Evolutionary conservation across 2,113 vertebrate species (phyloP).

Genomic region (Tringa solitaria): DNA sequence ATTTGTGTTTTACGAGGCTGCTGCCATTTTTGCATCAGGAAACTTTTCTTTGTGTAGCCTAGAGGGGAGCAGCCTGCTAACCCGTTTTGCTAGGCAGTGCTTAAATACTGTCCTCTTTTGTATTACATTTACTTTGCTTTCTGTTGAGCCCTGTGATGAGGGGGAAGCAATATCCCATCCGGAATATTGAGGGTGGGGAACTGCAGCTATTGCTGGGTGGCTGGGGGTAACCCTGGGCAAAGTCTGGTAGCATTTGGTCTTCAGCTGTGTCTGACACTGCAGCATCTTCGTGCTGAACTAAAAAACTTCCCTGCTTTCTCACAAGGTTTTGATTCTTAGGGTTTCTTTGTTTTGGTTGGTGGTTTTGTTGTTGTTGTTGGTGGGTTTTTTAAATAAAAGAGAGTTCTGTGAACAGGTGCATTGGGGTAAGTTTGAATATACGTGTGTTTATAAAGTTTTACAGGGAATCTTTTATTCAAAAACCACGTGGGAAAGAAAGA

Average conservation of each 20-base stretch:
- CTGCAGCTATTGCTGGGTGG: neutral
- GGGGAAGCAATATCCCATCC: neutral
- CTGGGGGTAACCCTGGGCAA: fast-evolving
- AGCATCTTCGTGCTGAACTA: neutral
- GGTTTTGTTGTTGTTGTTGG: too few species aligned
- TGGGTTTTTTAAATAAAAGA: neutral
- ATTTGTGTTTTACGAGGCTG: neutral
- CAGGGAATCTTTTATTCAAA: neutral
- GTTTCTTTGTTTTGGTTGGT: too few species aligned
- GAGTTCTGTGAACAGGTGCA: neutral
- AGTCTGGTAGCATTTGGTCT: fast-evolving
- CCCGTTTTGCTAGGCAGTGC: neutral
- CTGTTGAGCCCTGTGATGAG: neutral
- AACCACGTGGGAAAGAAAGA: neutral
- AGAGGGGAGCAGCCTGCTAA: neutral
- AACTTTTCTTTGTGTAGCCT: neutral
- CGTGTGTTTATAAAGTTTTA: neutral
- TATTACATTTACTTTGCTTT: neutral
- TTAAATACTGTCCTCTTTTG: neutral
- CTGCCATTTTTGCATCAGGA: neutral
- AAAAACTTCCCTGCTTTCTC: neutral
- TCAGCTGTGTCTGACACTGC: neutral
- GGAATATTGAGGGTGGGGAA: neutral
- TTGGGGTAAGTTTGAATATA: neutral
- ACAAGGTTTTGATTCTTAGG: neutral